These are phyloP conservation scores for Microctonus brassicae DNA, from an alignment of 2,888 invertebrate species.

Conservation along the genomic window DNA sequence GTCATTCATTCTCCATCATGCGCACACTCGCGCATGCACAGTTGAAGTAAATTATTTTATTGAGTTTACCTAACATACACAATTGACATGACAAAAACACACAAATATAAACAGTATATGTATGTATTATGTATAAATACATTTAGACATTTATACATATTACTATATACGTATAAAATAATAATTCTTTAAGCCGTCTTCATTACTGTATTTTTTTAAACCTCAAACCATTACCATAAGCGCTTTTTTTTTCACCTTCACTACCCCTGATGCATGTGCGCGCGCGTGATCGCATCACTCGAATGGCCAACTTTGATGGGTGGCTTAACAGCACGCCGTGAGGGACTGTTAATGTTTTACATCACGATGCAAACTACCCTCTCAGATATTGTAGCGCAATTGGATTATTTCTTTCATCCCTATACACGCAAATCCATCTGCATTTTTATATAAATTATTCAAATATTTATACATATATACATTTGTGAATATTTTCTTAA, in stretches of 20 bases:
- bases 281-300: conserved; percentile 29
- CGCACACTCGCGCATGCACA: not conserved
- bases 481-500: not conserved
- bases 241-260: not conserved
- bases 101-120: too few relatives aligned
- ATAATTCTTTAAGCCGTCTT: not conserved
- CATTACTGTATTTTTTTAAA: not conserved
- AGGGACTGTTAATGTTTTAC: conserved; percentile 23
- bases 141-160: too few relatives aligned
- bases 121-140: too few relatives aligned
- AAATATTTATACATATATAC: not conserved
- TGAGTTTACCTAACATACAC: not conserved
- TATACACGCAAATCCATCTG: not conserved
- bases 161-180: too few relatives aligned
- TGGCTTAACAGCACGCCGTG: conserved; percentile 33
- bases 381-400: conserved; percentile 14
- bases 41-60: conserved; percentile 12
- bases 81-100: not conserved
- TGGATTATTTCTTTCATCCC: not conserved
- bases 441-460: too few relatives aligned
- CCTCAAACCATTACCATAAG: not conserved
- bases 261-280: conserved; percentile 1
- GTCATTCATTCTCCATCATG: conserved; percentile 4
- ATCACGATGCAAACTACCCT: conserved; percentile 18
- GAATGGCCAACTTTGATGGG: conserved; percentile 35